These are phyloP conservation scores for Xyrichtys novacula DNA, from an alignment of 2,797 vertebrate genomes.

Conservation along the genomic window DNA sequence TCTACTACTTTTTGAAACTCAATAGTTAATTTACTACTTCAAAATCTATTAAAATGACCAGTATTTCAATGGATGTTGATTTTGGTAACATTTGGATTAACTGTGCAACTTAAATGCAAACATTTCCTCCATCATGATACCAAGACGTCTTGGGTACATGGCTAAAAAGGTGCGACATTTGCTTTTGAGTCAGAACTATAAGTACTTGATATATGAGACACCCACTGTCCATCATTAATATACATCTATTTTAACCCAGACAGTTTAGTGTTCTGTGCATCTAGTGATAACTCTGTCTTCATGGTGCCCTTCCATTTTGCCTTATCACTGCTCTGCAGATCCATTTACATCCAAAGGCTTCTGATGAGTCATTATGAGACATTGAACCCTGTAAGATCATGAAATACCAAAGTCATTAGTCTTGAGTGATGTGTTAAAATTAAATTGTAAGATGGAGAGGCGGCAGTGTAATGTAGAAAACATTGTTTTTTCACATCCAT, in stretches of 20 bases:
- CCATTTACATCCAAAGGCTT: conserved; percentile 29
- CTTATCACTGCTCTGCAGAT: conserved; percentile 43
- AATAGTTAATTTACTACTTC: too few species aligned
- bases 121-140: neutral
- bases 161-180: neutral
- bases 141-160: conserved; percentile 7
- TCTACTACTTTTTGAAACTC: too few species aligned
- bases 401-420: conserved; percentile 40
- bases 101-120: neutral
- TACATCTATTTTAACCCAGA: conserved; percentile 8
- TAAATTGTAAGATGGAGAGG: conserved; percentile 11
- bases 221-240: neutral
- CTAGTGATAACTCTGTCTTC: conserved; percentile 14
- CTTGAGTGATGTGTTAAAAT: conserved; percentile 43
- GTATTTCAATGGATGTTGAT: too few species aligned
- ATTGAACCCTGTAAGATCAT: conserved; percentile 43
- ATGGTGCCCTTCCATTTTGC: conserved; percentile 1
- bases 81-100: neutral
- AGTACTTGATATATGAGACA: neutral
- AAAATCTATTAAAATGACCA: too few species aligned
- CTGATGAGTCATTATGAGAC: conserved; percentile 50
- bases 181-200: conserved; percentile 2
- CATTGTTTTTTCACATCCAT: too few species aligned
- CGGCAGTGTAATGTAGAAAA: conserved; percentile 15
- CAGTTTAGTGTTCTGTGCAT: conserved; percentile 11